Evolutionary conservation across 2,113 vertebrate species (phyloP).

Genomic region (Notothenia coriiceps): DNA sequence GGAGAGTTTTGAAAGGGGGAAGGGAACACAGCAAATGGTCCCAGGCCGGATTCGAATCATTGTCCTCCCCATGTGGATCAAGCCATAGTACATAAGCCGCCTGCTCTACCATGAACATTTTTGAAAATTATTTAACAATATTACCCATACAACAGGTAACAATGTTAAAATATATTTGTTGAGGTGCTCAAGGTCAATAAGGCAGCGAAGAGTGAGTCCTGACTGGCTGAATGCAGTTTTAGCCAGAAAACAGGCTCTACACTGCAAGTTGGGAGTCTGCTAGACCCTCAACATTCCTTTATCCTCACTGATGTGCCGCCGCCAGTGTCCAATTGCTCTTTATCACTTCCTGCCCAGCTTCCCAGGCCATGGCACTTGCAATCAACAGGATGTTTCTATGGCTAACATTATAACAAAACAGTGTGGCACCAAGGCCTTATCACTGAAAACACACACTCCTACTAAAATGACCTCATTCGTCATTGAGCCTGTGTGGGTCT

Average conservation of each 20-base stretch:
- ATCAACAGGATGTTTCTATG: slow-evolving; percentile 65
- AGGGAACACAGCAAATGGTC: no score
- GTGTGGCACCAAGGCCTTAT: slow-evolving; percentile 64
- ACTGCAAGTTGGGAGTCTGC: slow-evolving; percentile 1
- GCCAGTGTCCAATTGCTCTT: slow-evolving; percentile 52
- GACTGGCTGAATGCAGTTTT: background rate
- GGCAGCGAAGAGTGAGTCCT: background rate
- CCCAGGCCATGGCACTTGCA: slow-evolving; percentile 35
- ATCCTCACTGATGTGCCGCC: slow-evolving; percentile 19
- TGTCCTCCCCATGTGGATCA: no score
- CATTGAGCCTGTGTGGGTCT: slow-evolving; percentile 50
- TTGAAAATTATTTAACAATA: background rate
- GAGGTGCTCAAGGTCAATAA: background rate
- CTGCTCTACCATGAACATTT: no score
- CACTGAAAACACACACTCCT: slow-evolving; percentile 57
- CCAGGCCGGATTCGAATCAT: no score
- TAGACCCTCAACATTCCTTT: slow-evolving; percentile 26
- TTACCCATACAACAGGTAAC: background rate
- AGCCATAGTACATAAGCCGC: no score
- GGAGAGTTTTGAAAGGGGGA: no score
- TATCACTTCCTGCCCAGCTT: slow-evolving; percentile 73
- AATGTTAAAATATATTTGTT: background rate
- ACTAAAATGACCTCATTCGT: slow-evolving; percentile 64
- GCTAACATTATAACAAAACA: slow-evolving; percentile 56
- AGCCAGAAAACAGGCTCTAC: background rate